Conservation (phyloP, 2,888 invertebrate species). For the Sympetrum striolatum region DNA sequence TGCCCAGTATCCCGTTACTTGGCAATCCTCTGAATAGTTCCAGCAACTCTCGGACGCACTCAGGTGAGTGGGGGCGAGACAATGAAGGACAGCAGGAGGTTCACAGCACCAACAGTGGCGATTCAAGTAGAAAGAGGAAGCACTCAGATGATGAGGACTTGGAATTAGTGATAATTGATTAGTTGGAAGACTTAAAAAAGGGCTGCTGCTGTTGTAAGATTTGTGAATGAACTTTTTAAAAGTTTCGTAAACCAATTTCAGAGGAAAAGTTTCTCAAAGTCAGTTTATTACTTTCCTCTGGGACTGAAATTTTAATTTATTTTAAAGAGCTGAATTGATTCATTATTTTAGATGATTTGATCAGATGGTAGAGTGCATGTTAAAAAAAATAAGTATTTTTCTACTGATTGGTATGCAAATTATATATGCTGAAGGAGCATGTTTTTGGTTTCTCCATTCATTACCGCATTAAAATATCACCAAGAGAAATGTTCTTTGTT, state of each 20-base stretch:
- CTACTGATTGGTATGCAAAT: background rate
- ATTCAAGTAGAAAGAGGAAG: background rate
- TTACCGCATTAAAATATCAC: too few relatives aligned
- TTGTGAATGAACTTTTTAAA: conserved; percentile 1
- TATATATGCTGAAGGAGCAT: background rate
- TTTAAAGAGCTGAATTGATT: background rate
- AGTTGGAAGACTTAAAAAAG: background rate
- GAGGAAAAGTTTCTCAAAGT: background rate
- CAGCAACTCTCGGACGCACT: conserved; percentile 12
- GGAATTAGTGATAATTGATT: conserved; percentile 33
- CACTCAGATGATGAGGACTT: background rate
- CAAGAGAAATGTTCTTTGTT: too few relatives aligned
- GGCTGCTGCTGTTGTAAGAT: conserved; percentile 20
- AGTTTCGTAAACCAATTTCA: background rate
- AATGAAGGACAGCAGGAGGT: background rate
- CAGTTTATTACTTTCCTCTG: background rate
- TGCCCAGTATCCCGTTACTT: background rate
- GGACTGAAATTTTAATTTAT: background rate
- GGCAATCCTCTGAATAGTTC: background rate
- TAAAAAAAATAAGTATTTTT: background rate
- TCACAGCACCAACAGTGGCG: background rate
- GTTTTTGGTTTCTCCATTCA: too few relatives aligned
- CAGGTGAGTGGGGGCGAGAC: conserved; percentile 8
- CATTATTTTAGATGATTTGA: background rate
- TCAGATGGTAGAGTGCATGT: background rate